These are phyloP conservation scores for Diorhabda carinulata DNA, from an alignment of 1,140 invertebrate genomes.

Conservation along the genomic window DNA sequence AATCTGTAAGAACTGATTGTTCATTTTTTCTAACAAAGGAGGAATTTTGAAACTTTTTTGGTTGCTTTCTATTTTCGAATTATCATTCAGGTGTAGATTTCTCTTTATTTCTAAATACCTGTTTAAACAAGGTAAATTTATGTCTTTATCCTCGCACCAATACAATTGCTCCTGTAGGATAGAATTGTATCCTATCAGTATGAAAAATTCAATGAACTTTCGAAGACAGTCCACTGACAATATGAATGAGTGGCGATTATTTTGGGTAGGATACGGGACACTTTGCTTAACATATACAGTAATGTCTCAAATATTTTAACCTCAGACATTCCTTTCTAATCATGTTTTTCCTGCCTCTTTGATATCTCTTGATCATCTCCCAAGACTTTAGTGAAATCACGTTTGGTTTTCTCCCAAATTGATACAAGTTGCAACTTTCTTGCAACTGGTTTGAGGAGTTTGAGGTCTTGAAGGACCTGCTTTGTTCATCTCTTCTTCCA, in stretches of 20 bases:
- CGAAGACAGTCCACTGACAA: not conserved
- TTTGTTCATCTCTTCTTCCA: too few relatives aligned
- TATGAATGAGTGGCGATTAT: not conserved
- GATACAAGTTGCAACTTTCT: too few relatives aligned
- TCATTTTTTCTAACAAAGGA: not conserved
- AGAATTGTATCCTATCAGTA: not conserved
- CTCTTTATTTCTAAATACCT: not conserved
- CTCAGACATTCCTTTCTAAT: too few relatives aligned
- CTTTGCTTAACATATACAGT: not conserved
- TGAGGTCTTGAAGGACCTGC: too few relatives aligned
- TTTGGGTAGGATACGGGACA: not conserved
- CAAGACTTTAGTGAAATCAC: too few relatives aligned
- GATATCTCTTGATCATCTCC: too few relatives aligned
- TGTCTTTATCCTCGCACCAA: not conserved
- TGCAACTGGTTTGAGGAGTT: too few relatives aligned
- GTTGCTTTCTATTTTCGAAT: not conserved
- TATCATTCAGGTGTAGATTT: not conserved
- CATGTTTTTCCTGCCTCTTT: too few relatives aligned
- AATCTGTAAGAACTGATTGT: not conserved
- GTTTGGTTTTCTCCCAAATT: too few relatives aligned
- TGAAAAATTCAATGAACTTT: too few relatives aligned
- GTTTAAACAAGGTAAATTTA: not conserved
- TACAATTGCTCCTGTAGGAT: not conserved
- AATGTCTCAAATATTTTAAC: too few relatives aligned
- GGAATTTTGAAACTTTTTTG: not conserved